Conservation (phyloP, 1,140 invertebrate genomes). For the Trachymyrmex septentrionalis region DNA sequence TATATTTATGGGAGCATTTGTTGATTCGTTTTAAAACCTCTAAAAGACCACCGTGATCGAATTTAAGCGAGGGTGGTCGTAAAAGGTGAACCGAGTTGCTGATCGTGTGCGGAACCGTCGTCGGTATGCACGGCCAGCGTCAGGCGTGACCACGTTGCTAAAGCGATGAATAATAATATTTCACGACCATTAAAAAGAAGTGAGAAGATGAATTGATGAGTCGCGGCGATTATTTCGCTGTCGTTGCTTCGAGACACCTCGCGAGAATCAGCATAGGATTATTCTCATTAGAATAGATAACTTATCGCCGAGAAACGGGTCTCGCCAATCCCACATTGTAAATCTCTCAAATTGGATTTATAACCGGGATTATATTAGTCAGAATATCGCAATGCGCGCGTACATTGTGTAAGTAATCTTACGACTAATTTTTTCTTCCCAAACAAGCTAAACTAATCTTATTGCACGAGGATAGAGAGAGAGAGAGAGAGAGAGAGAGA, state of each 20-base stretch:
- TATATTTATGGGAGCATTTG: slow-evolving; percentile 16
- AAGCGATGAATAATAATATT: slow-evolving; percentile 50
- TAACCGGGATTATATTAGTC: slow-evolving; percentile 24
- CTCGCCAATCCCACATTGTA: slow-evolving; percentile 34
- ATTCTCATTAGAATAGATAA: slow-evolving; percentile 50
- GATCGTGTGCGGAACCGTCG: background rate
- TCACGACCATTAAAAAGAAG: slow-evolving; percentile 3
- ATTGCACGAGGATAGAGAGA: no score
- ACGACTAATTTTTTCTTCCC: background rate
- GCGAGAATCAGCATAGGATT: background rate
- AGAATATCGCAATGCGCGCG: background rate
- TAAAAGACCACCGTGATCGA: slow-evolving; percentile 38
- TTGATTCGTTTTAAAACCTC: background rate
- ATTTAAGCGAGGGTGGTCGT: slow-evolving; percentile 44
- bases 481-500: background rate
- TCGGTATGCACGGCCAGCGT: background rate
- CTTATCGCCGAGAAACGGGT: slow-evolving; percentile 34
- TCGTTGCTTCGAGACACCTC: background rate
- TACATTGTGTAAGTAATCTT: background rate
- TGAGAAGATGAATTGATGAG: background rate
- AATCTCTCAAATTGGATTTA: slow-evolving; percentile 58
- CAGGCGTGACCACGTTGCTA: background rate
- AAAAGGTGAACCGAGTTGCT: slow-evolving; percentile 17
- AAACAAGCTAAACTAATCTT: background rate
- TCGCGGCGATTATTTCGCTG: background rate